These are phyloP conservation scores for Stegostoma tigrinum DNA, from an alignment of 2,113 vertebrate species.

Conservation along the genomic window DNA sequence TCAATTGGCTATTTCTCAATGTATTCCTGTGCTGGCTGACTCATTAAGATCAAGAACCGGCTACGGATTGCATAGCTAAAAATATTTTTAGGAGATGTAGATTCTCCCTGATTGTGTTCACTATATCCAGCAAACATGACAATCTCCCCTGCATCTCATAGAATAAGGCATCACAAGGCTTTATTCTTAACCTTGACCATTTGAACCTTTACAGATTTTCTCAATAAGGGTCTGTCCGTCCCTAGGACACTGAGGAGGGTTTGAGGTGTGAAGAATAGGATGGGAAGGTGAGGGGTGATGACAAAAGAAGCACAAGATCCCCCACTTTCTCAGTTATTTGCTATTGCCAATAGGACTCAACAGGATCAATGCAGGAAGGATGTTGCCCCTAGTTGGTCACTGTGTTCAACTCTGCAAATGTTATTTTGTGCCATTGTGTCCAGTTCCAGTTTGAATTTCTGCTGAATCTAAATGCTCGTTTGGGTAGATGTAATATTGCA, in stretches of 20 bases:
- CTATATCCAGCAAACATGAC: not conserved
- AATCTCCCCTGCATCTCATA: not conserved
- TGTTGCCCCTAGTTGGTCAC: too few species aligned
- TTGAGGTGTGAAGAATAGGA: not conserved
- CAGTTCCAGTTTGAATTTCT: too few species aligned
- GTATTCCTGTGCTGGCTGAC: not conserved
- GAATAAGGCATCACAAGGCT: not conserved
- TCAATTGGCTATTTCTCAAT: too few species aligned
- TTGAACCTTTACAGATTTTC: not conserved
- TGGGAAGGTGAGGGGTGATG: not conserved
- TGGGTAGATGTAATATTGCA: too few species aligned
- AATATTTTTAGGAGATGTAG: not conserved
- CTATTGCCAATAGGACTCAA: too few species aligned
- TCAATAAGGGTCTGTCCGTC: not conserved
- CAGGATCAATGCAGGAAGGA: too few species aligned
- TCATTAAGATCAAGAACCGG: not conserved
- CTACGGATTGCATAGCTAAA: too few species aligned
- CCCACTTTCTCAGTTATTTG: too few species aligned
- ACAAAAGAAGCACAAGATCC: too few species aligned
- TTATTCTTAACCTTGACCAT: not conserved
- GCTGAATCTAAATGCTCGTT: too few species aligned
- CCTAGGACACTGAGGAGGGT: not conserved
- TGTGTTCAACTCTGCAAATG: too few species aligned
- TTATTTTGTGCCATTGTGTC: too few species aligned
- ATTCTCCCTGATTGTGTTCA: not conserved